Conservation (phyloP, 2,888 invertebrate genomes). For the Monoplex corrugatus region DNA sequence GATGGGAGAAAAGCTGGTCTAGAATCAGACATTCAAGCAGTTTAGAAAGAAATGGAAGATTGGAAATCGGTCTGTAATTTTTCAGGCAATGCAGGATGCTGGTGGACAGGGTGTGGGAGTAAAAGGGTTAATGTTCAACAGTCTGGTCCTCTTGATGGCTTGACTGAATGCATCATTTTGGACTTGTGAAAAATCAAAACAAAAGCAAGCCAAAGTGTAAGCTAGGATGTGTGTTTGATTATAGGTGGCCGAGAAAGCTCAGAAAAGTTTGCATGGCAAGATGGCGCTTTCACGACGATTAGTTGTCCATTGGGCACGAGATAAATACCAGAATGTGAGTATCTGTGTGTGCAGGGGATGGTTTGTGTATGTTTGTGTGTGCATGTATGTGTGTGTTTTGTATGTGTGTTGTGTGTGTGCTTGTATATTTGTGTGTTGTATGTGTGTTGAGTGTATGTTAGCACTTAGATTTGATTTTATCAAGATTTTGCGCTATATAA, state of each 20-base stretch:
- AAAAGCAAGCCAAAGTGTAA: too few relatives aligned
- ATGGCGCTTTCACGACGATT: constrained; percentile 67
- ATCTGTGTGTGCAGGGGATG: neutral
- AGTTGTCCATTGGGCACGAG: constrained; percentile 71
- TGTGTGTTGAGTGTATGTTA: too few relatives aligned
- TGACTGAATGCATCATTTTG: too few relatives aligned
- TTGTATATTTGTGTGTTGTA: too few relatives aligned
- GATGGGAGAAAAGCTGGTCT: too few relatives aligned
- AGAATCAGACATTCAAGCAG: too few relatives aligned
- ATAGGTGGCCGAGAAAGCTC: constrained; percentile 74
- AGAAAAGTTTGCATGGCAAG: constrained; percentile 73
- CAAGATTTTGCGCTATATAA: neutral
- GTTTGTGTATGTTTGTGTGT: neutral
- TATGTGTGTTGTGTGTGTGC: neutral
- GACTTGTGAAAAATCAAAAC: neutral
- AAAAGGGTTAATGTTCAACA: too few relatives aligned
- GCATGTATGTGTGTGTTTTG: neutral
- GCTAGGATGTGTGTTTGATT: constrained; percentile 20
- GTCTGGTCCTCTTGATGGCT: too few relatives aligned
- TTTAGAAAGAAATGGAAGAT: too few relatives aligned
- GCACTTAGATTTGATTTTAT: neutral
- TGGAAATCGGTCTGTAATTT: too few relatives aligned
- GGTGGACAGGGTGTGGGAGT: too few relatives aligned
- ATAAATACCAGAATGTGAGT: constrained; percentile 57
- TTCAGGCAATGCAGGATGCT: too few relatives aligned